Conservation (phyloP, 2,888 invertebrate species). For the Lasioglossum figueresi region DNA sequence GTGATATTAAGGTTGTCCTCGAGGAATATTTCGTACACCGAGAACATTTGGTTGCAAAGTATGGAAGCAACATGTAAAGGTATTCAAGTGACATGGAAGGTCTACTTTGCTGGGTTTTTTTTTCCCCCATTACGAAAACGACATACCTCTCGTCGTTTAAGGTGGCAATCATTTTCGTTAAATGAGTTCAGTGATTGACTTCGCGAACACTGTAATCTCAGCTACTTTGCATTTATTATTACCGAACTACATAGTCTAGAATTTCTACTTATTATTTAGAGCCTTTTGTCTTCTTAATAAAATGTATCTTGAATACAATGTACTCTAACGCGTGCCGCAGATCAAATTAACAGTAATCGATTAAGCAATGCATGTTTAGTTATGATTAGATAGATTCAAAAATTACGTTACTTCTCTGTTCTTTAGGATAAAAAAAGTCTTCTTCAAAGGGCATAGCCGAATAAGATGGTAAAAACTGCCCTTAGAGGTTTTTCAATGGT, state of each 20-base stretch:
- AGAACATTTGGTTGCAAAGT: neutral
- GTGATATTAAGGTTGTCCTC: slow-evolving; percentile 9
- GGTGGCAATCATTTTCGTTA: neutral
- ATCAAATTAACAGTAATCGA: too few species aligned
- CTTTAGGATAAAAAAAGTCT: too few species aligned
- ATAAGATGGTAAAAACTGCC: too few species aligned
- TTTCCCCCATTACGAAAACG: neutral
- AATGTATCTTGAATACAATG: neutral
- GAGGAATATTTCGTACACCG: neutral
- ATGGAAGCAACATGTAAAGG: neutral
- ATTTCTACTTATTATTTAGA: neutral
- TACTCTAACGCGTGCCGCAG: too few species aligned
- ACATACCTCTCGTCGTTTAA: neutral
- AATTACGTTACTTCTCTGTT: too few species aligned
- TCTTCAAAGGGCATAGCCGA: too few species aligned
- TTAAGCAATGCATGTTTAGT: neutral
- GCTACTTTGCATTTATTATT: neutral
- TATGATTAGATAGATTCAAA: too few species aligned
- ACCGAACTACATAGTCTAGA: neutral
- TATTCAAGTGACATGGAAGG: neutral
- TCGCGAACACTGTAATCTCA: neutral
- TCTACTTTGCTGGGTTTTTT: neutral
- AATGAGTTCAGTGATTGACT: neutral
- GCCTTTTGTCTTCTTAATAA: neutral
- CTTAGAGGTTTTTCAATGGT: too few species aligned